Evolutionary conservation across 2,888 invertebrate species (phyloP).

Genomic region (Apoda limacodes): DNA sequence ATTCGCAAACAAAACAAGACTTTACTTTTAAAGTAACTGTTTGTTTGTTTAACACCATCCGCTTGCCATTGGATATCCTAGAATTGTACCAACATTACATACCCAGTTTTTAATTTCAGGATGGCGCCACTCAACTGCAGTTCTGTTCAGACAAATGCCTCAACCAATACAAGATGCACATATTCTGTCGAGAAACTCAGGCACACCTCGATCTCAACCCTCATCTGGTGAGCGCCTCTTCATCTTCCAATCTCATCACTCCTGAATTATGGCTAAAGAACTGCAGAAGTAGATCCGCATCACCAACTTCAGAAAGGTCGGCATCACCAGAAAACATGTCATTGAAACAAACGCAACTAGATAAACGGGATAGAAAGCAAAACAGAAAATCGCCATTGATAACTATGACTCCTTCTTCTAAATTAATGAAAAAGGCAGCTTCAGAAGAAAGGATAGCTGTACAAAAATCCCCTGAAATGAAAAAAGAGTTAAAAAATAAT

Average conservation of each 20-base stretch:
- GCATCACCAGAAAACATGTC: conserved; percentile 57
- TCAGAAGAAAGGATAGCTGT: conserved; percentile 40
- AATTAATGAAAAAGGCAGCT: conserved; percentile 66
- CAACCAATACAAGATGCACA: conserved; percentile 97
- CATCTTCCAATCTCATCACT: conserved; percentile 77
- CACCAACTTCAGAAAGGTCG: conserved; percentile 68
- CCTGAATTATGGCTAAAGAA: conserved; percentile 92
- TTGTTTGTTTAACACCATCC: too few species aligned
- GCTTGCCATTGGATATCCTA: too few species aligned
- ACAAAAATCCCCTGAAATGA: conserved; percentile 54
- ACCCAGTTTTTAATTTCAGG: conserved; percentile 61
- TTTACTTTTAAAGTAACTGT: too few species aligned
- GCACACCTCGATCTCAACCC: conserved; percentile 90
- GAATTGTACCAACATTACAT: too few species aligned
- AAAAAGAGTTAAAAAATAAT: conserved; percentile 44
- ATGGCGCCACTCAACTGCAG: conserved; percentile 90
- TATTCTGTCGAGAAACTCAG: conserved; percentile 93
- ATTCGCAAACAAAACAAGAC: too few species aligned
- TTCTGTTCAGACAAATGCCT: conserved; percentile 94
- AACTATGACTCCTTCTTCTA: conserved; percentile 74
- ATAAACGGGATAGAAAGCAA: conserved; percentile 33
- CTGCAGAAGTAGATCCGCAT: conserved; percentile 75
- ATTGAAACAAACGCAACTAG: conserved; percentile 30
- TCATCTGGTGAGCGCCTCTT: conserved; percentile 70
- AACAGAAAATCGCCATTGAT: conserved; percentile 67